Evolutionary conservation across 2,797 vertebrate genomes (phyloP).

Genomic region (Syncerus caffer): DNA sequence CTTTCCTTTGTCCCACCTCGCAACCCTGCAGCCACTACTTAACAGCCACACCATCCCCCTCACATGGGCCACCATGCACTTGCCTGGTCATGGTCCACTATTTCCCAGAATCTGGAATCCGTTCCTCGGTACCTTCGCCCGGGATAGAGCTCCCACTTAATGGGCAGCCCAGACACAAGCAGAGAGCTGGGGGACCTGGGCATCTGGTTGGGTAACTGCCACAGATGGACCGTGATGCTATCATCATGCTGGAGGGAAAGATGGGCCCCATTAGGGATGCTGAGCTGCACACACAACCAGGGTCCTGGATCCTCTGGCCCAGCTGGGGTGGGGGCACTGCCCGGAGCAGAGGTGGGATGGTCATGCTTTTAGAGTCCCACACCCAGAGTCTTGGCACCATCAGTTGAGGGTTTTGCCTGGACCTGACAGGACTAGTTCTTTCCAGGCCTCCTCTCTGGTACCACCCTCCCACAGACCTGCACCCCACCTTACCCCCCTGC

Average conservation of each 20-base stretch:
- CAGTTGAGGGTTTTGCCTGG: not conserved
- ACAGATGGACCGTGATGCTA: not conserved
- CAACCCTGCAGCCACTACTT: fast-evolving
- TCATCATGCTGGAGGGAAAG: not conserved
- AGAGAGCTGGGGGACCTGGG: fast-evolving
- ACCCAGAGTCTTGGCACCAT: not conserved
- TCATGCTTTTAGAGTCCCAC: not conserved
- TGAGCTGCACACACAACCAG: not conserved
- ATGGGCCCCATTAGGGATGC: not conserved
- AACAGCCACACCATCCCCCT: not conserved
- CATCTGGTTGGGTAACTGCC: fast-evolving
- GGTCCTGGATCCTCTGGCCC: not conserved
- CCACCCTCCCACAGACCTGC: no score
- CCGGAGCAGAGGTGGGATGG: no score
- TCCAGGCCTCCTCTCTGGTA: not conserved
- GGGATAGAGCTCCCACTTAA: not conserved
- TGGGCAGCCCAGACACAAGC: not conserved
- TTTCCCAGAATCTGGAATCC: not conserved
- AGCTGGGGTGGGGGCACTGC: not conserved
- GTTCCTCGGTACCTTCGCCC: not conserved
- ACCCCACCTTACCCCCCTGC: not conserved
- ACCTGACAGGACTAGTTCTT: not conserved
- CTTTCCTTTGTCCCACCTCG: not conserved
- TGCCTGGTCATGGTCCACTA: not conserved
- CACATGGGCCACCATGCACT: not conserved